Base-by-base conservation (phyloP, 2,888 invertebrate genomes). In the Ectropis crepuscularia region DNA sequence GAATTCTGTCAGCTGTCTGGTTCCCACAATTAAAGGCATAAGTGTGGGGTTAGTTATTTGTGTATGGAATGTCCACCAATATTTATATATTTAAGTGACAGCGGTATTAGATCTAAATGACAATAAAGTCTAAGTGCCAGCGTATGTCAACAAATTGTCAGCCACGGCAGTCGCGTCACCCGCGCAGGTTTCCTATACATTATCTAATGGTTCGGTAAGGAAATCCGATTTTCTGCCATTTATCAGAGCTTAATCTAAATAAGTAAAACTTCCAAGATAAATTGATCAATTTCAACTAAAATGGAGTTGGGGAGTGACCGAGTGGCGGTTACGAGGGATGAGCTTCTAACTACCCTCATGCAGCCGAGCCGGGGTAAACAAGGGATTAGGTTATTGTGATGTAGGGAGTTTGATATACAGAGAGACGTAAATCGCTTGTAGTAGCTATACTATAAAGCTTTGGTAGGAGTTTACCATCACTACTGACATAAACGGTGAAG, bases 271-370 rank as follows among this genome's bases (percentile, higher is more conserved):
- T 47, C 39, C 39, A 41, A 54, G 54, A 59, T 50, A 38, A 57
- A 63, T 63, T 58, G 58, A 54, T 59, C 50, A 45, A 46, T 63
- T 59, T 59, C 46, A 41, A 59, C 45, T 55, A 50, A 43, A 53
- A 45, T 12, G 16, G 53, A 10, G 61, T 49, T 48, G 50, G 48
- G 46, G 43, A 39, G 37, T 37, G 37, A 58, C 42, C 43, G 50
- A 47, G 48, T 5, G 41, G 12, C 45, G 48, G 47, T 57, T 16
- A 39, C 41, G 39, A 45, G 50, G 45, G 57, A 36, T 38, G 10
- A 37, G 38, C 12, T 37, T 37, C 6, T n/a, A 38, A 54, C 54
- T 46, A 46, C 54, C 46, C 54, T 38, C 38, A 16, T 38, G 12
- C 12, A 10, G 16, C 5, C 12, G 38, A 38, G 39, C 46, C 39